A percentile compares a stretch with the other conserved stretches of the same genome.
phyloP scores from a whole-genome alignment of 1,140 invertebrate genomes.

The Tyrophagus putrescentiae region DNA sequence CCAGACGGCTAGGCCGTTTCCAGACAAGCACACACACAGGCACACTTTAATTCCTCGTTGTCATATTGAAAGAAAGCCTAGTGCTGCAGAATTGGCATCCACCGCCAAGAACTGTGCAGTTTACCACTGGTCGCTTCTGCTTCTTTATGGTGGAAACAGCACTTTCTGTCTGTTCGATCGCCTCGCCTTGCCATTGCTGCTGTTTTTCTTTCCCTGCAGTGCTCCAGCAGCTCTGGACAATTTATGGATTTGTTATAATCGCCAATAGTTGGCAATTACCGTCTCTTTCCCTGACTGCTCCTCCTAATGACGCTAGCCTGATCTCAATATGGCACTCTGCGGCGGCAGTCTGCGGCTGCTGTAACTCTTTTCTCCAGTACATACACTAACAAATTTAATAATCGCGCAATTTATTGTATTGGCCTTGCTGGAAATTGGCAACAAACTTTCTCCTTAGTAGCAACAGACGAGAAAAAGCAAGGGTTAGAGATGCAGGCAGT shows the following conservation, averaged over 20 bases:
- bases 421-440: neutral
- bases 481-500: neutral
- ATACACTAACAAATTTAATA: conserved; percentile 3
- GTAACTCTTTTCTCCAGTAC: neutral
- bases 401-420: conserved; percentile 4
- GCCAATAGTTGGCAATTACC: conserved; percentile 15
- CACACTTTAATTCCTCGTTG: too few species aligned
- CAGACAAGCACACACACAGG: too few species aligned
- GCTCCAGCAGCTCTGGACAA: too few species aligned
- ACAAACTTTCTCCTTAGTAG: neutral
- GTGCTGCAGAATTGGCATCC: too few species aligned
- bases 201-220: too few species aligned
- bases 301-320: neutral
- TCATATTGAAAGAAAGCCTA: too few species aligned
- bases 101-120: too few species aligned
- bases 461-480: neutral
- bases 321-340: neutral
- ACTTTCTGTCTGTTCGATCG: conserved; percentile 8
- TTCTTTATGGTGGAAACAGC: too few species aligned
- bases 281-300: too few species aligned
- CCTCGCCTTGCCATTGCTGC: neutral
- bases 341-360: neutral
- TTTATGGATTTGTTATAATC: conserved; percentile 15
- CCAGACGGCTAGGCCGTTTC: too few species aligned
- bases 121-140: too few species aligned